phyloP scores from a whole-genome alignment of 2,888 invertebrate species.

The Callimorpha dominula region DNA sequence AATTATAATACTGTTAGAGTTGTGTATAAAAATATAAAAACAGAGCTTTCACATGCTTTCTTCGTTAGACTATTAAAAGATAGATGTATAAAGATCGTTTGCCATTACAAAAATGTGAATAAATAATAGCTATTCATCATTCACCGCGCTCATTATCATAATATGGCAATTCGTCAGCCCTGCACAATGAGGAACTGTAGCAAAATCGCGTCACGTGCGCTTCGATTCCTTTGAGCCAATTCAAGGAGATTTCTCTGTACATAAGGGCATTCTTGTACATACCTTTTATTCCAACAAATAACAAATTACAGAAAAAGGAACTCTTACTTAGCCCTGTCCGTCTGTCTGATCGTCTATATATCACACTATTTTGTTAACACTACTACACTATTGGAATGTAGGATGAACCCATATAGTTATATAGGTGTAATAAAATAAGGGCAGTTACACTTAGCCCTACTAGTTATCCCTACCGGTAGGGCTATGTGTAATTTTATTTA shows the following conservation, averaged over 20 bases:
- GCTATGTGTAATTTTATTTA: no score
- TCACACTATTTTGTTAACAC: neutral
- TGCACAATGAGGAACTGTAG: constrained; percentile 54
- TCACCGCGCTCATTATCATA: constrained; percentile 25
- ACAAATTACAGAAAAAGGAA: neutral
- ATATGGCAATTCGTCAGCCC: constrained; percentile 42
- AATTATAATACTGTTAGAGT: neutral
- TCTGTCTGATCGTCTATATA: neutral
- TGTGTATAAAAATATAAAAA: neutral
- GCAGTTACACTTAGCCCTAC: no score
- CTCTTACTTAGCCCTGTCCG: neutral
- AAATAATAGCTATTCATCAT: constrained; percentile 21
- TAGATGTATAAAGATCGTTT: constrained; percentile 2
- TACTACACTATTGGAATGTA: neutral
- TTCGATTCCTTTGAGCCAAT: constrained; percentile 63
- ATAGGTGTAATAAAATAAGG: neutral
- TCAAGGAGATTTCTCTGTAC: constrained; percentile 47
- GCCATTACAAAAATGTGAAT: constrained; percentile 14
- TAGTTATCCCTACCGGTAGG: no score
- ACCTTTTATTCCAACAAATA: no score
- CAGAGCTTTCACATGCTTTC: neutral
- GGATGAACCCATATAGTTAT: neutral
- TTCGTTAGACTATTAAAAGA: neutral
- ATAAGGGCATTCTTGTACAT: neutral
- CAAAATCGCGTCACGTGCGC: constrained; percentile 60